A percentile compares a stretch with the other conserved stretches of the same genome.
Evolutionary conservation across 2,113 vertebrate genomes (phyloP).

Genomic region (Choloepus hoffmanni): DNA sequence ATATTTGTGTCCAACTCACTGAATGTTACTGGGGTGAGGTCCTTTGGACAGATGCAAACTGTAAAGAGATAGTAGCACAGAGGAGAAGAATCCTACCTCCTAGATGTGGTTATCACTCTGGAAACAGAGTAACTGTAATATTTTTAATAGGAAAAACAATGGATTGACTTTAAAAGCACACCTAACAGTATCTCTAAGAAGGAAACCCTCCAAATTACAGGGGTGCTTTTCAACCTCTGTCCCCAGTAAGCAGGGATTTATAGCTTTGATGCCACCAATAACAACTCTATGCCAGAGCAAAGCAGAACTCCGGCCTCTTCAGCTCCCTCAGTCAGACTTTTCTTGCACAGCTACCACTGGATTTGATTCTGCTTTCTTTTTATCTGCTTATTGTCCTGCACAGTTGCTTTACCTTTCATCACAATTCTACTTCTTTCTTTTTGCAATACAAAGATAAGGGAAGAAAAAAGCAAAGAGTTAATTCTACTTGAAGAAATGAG

Average conservation of each 20-base stretch:
- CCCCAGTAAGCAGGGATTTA: not conserved
- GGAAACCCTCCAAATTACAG: not conserved
- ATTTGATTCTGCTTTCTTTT: not conserved
- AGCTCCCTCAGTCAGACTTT: not conserved
- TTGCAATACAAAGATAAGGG: conserved; percentile 40
- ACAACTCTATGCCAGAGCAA: not conserved
- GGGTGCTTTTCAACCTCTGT: not conserved
- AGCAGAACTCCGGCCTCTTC: not conserved
- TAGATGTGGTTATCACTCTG: not conserved
- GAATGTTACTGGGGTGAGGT: not conserved
- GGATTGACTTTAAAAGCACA: conserved; percentile 28
- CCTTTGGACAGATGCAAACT: not conserved
- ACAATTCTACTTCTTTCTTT: conserved; percentile 21
- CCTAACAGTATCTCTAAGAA: conserved; percentile 36
- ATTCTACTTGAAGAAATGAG: conserved; percentile 28
- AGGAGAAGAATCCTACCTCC: conserved; percentile 8
- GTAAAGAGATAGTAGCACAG: not conserved
- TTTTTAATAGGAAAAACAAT: conserved; percentile 7
- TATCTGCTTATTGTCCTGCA: not conserved
- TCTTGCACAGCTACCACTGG: not conserved
- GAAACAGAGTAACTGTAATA: not conserved
- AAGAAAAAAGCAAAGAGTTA: not conserved
- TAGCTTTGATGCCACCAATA: not conserved
- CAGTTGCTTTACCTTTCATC: not conserved
- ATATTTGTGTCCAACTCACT: not conserved